These are phyloP conservation scores for Alaudala cheleensis DNA, from an alignment of 2,113 vertebrate species.

Conservation along the genomic window DNA sequence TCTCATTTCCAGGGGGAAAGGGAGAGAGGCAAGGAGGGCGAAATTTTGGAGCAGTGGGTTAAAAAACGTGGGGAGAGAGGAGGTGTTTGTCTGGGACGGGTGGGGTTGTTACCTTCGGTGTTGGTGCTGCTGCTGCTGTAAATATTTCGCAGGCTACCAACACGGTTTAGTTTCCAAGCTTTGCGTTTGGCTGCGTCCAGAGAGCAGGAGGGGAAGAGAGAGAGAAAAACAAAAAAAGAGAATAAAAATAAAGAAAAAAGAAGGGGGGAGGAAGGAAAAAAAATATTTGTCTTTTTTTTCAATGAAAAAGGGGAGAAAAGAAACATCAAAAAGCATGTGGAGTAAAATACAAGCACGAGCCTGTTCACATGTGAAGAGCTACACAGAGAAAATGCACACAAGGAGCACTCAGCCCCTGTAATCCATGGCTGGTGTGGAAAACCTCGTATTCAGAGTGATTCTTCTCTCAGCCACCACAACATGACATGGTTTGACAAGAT, in stretches of 20 bases:
- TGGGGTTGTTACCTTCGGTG: constrained; percentile 85
- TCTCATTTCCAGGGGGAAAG: not conserved
- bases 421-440: not conserved
- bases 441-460: not conserved
- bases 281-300: not conserved
- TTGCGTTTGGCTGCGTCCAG: constrained; percentile 92
- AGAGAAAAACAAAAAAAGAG: constrained; percentile 16
- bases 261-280: not conserved
- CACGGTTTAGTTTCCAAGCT: constrained; percentile 94
- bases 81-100: not conserved
- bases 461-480: not conserved
- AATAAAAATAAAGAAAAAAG: constrained; percentile 63
- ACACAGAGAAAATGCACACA: not conserved
- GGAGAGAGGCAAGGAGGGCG: not conserved
- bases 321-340: constrained; percentile 72
- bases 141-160: constrained; percentile 93
- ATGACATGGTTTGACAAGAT: not conserved
- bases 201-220: constrained; percentile 78
- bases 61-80: not conserved
- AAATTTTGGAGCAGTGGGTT: not conserved
- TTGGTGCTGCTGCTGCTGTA: constrained; percentile 88
- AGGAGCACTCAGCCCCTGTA: not conserved
- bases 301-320: constrained; percentile 70
- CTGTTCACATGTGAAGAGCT: not conserved
- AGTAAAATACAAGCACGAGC: constrained; percentile 45